A percentile compares a stretch with the other conserved stretches of the same genome.
Conservation (phyloP, 2,113 vertebrate species). For the Gopherus evgoodei region DNA sequence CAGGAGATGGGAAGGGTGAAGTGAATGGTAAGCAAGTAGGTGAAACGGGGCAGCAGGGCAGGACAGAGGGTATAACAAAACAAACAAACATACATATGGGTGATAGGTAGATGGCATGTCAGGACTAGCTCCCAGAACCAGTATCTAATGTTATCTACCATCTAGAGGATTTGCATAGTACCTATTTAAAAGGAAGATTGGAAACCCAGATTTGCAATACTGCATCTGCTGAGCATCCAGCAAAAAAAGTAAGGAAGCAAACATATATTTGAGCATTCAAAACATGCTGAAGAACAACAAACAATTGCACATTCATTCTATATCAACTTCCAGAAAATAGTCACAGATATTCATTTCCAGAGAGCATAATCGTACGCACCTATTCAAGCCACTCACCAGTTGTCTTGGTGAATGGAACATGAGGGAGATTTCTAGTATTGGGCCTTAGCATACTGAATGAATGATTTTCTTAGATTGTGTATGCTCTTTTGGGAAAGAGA, state of each 20-base stretch:
- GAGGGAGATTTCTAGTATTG: background rate
- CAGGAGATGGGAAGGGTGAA: background rate
- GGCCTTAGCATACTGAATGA: background rate
- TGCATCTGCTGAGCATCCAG: background rate
- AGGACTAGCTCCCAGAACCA: background rate
- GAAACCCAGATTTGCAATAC: background rate
- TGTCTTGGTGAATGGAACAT: background rate
- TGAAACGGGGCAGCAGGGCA: background rate
- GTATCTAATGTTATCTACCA: background rate
- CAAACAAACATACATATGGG: background rate
- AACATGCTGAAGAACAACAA: background rate
- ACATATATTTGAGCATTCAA: accelerated
- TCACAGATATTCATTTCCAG: accelerated
- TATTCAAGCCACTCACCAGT: background rate
- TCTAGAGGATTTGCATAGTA: background rate
- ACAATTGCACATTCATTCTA: background rate
- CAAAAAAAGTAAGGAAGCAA: background rate
- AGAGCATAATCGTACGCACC: background rate
- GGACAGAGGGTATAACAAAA: background rate
- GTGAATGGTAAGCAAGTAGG: background rate
- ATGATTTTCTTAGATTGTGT: background rate
- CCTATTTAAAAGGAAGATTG: background rate
- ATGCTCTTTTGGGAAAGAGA: no score
- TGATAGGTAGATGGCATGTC: background rate
- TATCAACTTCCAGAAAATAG: background rate